Base-by-base conservation (phyloP, 2,113 vertebrate genomes). In the Pyxicephalus adspersus region DNA sequence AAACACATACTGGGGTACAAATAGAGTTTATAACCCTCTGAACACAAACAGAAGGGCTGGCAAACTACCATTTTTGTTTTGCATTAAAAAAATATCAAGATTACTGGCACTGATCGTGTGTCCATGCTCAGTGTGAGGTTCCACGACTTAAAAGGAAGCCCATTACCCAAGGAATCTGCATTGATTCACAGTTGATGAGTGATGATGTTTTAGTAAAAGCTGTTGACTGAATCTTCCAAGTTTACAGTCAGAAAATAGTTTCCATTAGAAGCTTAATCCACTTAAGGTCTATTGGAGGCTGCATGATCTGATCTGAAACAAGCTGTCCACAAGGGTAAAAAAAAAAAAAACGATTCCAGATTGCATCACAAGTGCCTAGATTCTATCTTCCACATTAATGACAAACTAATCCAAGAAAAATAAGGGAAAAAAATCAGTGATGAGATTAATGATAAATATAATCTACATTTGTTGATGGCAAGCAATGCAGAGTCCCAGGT, bases 241-340 rank as follows among this genome's bases (percentile, higher is more conserved):
- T 78, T 31, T 23, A 31, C 45, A 54, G 19, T 38, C 29, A 55
- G 23, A 67, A 52, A 65, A 66, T 67, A 57, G n/a, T 68, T 68
- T 78, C 76, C 76, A 45, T 66, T 34, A 34, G 20, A 66, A 55
- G 61, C 25, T 57, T 57, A 67, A 77, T 66, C 63, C 51, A 77
- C 28, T 55, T 57, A 57, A 55, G 20, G 22, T 77, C 55, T 77
- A 51, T 25, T 55, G 64, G 76, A 77, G 76, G 55, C 31, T 15
- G 15, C 65, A 17, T 76, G 34, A n/a, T n/a, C n/a, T n/a, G 19
- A 26, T 64, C 61, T 77, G 61, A 65, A 60, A 64, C 45, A 15
- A 54, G 75, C 20, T 54, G 22, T 55, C n/a, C 63, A 17, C 29
- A 19, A 54, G 61, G 75, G 60, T 64, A 64, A 52, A 45, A 64